Conservation (phyloP, 2,113 vertebrate species). For the Apodemus sylvaticus region DNA sequence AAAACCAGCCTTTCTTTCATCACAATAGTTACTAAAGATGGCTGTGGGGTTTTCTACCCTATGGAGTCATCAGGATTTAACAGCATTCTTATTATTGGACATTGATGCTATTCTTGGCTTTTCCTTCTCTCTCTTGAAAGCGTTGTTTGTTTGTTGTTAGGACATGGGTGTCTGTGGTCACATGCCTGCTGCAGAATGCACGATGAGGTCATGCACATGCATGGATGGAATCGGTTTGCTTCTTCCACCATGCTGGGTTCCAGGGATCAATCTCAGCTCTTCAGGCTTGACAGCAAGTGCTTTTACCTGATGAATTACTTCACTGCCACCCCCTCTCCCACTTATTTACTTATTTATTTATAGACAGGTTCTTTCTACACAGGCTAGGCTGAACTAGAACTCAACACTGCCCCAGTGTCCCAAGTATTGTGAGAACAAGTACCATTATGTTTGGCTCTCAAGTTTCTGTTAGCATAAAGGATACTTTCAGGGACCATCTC, state of each 20-base stretch:
- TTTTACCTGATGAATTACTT: not conserved
- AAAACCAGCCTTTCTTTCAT: not conserved
- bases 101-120: not conserved
- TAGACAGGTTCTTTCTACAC: not conserved
- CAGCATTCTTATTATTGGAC: not conserved
- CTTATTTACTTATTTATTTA: not conserved
- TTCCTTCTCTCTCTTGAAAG: not conserved
- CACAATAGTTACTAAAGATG: not conserved
- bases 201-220: not conserved
- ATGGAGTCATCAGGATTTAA: not conserved
- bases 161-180: not conserved
- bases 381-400: not conserved
- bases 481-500: slow-evolving; percentile 26
- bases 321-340: too few species aligned
- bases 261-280: not conserved
- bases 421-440: not conserved
- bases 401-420: not conserved
- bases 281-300: not conserved
- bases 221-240: not conserved
- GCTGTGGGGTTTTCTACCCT: not conserved
- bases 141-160: not conserved
- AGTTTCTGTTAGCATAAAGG: slow-evolving; percentile 37
- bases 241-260: not conserved
- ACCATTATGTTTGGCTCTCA: not conserved
- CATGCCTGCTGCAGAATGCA: too few species aligned